Percentiles rank a stretch among this genome's conserved stretches.
phyloP scores from a whole-genome alignment of 2,888 invertebrate species.

The Branchipolynoe longqiensis region DNA sequence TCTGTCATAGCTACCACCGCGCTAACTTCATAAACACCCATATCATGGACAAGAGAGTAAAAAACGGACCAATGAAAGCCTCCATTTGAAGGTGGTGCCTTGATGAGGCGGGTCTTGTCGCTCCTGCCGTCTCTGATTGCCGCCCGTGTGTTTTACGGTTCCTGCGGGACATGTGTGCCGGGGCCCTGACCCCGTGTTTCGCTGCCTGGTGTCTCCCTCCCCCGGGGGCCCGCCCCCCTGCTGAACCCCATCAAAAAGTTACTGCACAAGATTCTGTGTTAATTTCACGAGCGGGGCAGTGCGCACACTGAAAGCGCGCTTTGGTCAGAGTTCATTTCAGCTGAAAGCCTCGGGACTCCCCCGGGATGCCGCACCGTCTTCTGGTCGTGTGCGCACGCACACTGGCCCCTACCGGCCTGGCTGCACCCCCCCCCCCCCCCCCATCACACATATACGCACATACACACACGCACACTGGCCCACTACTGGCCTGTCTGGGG shows the following conservation, averaged over 20 bases:
- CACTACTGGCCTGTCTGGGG: neutral
- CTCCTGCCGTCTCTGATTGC: no score
- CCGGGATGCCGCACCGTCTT: conserved; percentile 3
- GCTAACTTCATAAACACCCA: no score
- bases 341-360: neutral
- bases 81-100: no score
- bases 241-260: conserved; percentile 46
- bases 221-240: conserved; percentile 9
- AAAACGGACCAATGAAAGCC: no score
- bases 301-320: neutral
- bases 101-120: no score
- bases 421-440: neutral
- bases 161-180: neutral
- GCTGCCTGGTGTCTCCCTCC: neutral
- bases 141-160: neutral
- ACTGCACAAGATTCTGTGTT: conserved; percentile 46
- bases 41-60: no score
- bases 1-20: no score
- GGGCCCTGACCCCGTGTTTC: neutral
- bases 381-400: conserved; percentile 20
- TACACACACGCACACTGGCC: neutral
- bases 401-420: conserved; percentile 21
- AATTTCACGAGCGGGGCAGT: conserved; percentile 40
- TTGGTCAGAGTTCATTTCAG: conserved; percentile 38
- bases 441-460: neutral